A percentile compares a stretch with the other conserved stretches of the same genome.
Conservation (phyloP, 2,797 vertebrate species). For the Lithobates sylvaticus region DNA sequence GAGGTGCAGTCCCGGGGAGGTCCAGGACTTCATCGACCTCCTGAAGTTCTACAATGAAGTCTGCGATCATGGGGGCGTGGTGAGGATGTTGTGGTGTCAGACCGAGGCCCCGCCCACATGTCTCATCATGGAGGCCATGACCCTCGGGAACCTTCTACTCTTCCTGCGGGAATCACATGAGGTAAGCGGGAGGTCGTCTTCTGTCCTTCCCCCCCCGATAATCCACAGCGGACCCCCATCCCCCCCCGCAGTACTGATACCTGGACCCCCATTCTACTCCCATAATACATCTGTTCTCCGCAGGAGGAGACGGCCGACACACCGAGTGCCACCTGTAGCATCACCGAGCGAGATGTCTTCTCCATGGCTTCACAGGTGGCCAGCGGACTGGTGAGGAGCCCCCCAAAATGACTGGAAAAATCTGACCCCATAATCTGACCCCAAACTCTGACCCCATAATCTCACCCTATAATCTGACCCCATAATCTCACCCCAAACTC, state of each 20-base stretch:
- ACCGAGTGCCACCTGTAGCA: not conserved
- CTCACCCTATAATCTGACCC: no score
- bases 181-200: constrained; percentile 12
- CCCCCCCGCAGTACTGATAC: no score
- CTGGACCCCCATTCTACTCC: no score
- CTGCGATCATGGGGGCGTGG: constrained; percentile 56
- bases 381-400: constrained; percentile 49
- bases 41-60: constrained; percentile 55
- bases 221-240: no score
- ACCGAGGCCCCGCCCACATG: constrained; percentile 3
- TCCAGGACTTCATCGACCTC: constrained; percentile 50
- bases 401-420: no score
- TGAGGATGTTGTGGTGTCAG: constrained; percentile 54
- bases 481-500: no score
- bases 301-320: not conserved
- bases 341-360: constrained; percentile 52
- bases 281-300: not conserved
- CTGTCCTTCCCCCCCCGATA: no score
- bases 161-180: constrained; percentile 44
- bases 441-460: no score
- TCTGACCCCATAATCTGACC: no score
- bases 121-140: constrained; percentile 53
- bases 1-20: constrained; percentile 44
- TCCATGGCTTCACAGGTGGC: constrained; percentile 55
- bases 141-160: constrained; percentile 39